phyloP scores from a whole-genome alignment of 1,140 invertebrate genomes.

The Arctopsyche grandis region DNA sequence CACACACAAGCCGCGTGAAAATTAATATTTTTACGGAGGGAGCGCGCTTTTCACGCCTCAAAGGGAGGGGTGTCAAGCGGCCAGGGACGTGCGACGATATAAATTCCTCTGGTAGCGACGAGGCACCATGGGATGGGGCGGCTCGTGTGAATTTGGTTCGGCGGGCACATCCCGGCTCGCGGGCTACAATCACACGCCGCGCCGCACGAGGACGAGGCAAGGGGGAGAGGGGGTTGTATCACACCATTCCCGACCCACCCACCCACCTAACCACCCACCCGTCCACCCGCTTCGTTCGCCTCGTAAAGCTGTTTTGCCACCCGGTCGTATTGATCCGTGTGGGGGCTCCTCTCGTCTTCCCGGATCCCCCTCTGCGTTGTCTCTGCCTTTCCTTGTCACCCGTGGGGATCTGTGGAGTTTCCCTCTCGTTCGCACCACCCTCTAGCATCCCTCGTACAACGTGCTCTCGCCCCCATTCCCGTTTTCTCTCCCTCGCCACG shows the following conservation, averaged over 20 bases:
- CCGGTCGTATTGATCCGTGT: conserved; percentile 26
- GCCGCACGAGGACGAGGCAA: not conserved
- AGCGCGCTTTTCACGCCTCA: conserved; percentile 23
- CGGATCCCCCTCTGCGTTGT: not conserved
- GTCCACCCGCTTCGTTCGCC: not conserved
- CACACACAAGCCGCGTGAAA: conserved; percentile 6
- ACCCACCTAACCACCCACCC: not conserved
- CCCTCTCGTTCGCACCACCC: conserved; percentile 35
- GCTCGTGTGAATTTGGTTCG: conserved; percentile 36
- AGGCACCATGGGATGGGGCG: not conserved
- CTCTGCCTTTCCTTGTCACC: conserved; percentile 30
- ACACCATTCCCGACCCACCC: too few species aligned
- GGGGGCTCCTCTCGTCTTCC: not conserved
- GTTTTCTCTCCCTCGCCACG: conserved; percentile 3
- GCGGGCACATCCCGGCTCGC: not conserved
- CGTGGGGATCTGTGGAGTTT: conserved; percentile 27
- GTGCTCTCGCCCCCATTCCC: not conserved
- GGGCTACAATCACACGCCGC: conserved; percentile 50
- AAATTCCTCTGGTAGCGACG: conserved; percentile 42
- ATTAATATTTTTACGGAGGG: conserved; percentile 16
- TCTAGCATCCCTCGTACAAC: conserved; percentile 13
- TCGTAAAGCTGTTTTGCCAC: conserved; percentile 50
- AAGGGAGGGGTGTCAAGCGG: conserved; percentile 38
- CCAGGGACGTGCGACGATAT: conserved; percentile 49
- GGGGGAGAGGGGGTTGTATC: too few species aligned